Evolutionary conservation across 2,113 vertebrate species (phyloP).

Genomic region (Donacobius atricapilla): DNA sequence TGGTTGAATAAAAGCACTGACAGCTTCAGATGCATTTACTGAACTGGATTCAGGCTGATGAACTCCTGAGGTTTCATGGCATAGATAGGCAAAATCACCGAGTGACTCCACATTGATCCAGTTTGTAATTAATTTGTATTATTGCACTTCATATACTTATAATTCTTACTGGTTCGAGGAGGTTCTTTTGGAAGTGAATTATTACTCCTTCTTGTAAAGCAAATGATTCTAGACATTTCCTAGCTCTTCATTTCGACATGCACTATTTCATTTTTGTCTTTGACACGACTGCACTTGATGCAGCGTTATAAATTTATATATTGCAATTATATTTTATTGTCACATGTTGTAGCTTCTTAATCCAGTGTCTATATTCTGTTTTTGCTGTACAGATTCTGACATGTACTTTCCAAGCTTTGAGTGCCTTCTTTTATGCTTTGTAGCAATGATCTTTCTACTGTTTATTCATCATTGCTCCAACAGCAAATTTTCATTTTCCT

Average conservation of each 20-base stretch:
- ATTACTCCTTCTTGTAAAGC: not conserved
- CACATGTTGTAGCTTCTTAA: not conserved
- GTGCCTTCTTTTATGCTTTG: not conserved
- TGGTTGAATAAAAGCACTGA: not conserved
- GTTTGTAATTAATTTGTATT: not conserved
- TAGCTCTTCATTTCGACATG: not conserved
- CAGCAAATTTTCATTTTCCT: not conserved
- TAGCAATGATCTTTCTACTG: not conserved
- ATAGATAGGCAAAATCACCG: not conserved
- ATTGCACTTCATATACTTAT: rapidly evolving
- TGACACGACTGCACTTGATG: not conserved
- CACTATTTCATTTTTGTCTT: not conserved
- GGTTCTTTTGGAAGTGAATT: not conserved
- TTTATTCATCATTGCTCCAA: not conserved
- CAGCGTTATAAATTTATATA: not conserved
- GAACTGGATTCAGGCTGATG: not conserved
- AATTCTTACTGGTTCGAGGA: not conserved
- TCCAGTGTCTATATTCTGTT: not conserved
- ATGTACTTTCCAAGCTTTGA: not conserved
- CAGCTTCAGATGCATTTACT: not conserved
- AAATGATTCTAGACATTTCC: not conserved
- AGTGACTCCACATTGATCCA: rapidly evolving
- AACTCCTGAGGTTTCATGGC: not conserved
- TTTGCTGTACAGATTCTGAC: not conserved
- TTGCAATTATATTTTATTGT: not conserved